Evolutionary conservation across 2,797 vertebrate genomes (phyloP).

Genomic region (Parauchenoglanis ngamensis): DNA sequence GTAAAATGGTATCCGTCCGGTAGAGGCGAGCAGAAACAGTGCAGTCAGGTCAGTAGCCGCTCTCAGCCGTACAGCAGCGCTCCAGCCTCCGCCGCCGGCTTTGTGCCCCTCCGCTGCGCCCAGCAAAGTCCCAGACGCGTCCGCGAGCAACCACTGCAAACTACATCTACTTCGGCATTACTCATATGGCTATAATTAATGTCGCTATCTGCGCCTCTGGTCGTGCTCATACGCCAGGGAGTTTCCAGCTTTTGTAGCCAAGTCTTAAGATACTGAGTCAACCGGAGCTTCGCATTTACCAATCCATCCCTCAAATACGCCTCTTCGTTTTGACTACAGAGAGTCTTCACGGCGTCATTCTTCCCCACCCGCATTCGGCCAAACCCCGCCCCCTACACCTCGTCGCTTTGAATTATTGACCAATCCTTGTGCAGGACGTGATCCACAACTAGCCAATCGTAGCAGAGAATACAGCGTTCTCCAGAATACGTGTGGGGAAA

Average conservation of each 20-base stretch:
- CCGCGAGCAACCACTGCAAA: constrained; percentile 15
- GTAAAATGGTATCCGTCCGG: constrained; percentile 37
- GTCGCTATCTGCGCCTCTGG: neutral
- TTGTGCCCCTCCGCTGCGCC: constrained; percentile 47
- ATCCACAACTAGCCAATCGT: neutral
- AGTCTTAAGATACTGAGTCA: constrained; percentile 20
- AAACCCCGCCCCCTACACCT: neutral
- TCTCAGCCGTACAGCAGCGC: constrained; percentile 49
- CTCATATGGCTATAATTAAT: constrained; percentile 29
- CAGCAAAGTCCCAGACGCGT: constrained; percentile 35
- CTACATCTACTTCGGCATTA: neutral
- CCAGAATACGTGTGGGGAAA: constrained; percentile 3
- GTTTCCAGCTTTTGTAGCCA: constrained; percentile 31
- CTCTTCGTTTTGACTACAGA: constrained; percentile 36
- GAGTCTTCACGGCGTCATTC: neutral
- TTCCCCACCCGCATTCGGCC: constrained; percentile 23
- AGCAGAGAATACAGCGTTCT: neutral
- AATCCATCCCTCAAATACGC: constrained; percentile 45
- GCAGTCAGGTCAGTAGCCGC: constrained; percentile 58
- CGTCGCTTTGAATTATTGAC: neutral
- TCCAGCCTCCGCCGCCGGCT: constrained; percentile 64
- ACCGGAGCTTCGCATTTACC: neutral
- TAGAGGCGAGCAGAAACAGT: constrained; percentile 56
- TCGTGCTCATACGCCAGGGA: constrained; percentile 29
- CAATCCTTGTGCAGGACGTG: neutral